phyloP scores from a whole-genome alignment of 2,797 vertebrate species.

The Amniataba percoides region DNA sequence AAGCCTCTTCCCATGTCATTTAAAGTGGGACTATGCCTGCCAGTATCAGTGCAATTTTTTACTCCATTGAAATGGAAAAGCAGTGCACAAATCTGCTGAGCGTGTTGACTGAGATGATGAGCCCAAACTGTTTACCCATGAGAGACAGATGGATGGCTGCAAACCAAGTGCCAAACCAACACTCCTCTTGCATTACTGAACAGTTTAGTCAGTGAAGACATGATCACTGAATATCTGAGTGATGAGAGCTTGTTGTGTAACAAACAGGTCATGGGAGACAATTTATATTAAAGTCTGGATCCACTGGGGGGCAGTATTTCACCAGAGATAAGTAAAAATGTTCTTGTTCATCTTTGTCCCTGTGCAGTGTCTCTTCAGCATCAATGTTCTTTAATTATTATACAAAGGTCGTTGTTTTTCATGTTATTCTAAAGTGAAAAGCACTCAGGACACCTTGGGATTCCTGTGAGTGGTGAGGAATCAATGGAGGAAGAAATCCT shows the following conservation, averaged over 20 bases:
- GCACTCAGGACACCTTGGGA: not conserved
- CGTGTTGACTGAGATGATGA: not conserved
- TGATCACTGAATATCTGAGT: not conserved
- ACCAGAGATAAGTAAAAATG: conserved; percentile 21
- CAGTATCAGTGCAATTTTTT: not conserved
- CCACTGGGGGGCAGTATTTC: conserved; percentile 76
- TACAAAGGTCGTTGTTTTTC: not conserved
- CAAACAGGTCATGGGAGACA: not conserved
- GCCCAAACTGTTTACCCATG: not conserved
- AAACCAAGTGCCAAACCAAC: not conserved
- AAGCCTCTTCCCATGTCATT: conserved; percentile 33
- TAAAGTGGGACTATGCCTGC: not conserved
- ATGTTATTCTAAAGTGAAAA: not conserved
- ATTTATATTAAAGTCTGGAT: not conserved
- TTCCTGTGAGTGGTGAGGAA: not conserved
- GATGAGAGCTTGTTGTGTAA: conserved; percentile 1
- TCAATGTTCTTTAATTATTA: not conserved
- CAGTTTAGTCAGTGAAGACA: not conserved
- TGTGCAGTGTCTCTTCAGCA: not conserved
- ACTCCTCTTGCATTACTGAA: not conserved
- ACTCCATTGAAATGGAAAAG: conserved; percentile 11
- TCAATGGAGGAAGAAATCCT: not conserved
- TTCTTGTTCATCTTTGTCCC: not conserved
- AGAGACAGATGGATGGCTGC: not conserved
- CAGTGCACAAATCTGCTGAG: not conserved